These are phyloP conservation scores for Pollenia angustigena DNA, from an alignment of 2,888 invertebrate species.

Conservation along the genomic window DNA sequence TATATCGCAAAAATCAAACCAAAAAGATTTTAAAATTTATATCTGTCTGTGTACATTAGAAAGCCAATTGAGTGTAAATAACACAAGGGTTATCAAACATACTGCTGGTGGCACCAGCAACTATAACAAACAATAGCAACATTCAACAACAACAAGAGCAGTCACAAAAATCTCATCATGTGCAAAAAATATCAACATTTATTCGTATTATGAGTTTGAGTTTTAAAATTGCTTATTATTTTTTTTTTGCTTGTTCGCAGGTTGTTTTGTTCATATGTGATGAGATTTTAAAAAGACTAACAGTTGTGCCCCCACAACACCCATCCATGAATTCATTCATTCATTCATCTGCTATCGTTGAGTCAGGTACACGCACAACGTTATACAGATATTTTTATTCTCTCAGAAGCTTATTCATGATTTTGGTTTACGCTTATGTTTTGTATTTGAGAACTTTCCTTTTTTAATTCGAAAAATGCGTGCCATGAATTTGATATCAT, in stretches of 20 bases:
- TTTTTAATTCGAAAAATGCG: slow-evolving; percentile 31
- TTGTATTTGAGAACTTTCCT: neutral
- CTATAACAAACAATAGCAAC: slow-evolving; percentile 11
- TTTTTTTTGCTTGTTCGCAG: slow-evolving; percentile 7
- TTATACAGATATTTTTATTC: slow-evolving; percentile 13
- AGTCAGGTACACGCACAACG: neutral
- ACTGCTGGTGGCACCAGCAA: neutral
- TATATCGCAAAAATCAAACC: neutral
- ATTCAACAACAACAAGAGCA: neutral
- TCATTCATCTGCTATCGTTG: neutral
- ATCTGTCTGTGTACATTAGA: slow-evolving; percentile 56
- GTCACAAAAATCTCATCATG: neutral
- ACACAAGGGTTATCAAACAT: slow-evolving; percentile 48
- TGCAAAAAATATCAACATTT: slow-evolving; percentile 1
- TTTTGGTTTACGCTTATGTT: slow-evolving; percentile 40
- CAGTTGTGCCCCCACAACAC: neutral
- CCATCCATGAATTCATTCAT: neutral
- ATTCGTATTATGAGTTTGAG: slow-evolving; percentile 32
- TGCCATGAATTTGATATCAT: slow-evolving; percentile 50
- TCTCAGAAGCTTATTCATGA: neutral
- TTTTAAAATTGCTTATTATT: neutral
- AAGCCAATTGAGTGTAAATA: slow-evolving; percentile 58
- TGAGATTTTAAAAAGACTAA: slow-evolving; percentile 20
- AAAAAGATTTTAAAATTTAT: slow-evolving; percentile 50
- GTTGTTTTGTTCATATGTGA: slow-evolving; percentile 18